Evolutionary conservation across 2,888 invertebrate genomes (phyloP).

Genomic region (Microplitis deprimator): DNA sequence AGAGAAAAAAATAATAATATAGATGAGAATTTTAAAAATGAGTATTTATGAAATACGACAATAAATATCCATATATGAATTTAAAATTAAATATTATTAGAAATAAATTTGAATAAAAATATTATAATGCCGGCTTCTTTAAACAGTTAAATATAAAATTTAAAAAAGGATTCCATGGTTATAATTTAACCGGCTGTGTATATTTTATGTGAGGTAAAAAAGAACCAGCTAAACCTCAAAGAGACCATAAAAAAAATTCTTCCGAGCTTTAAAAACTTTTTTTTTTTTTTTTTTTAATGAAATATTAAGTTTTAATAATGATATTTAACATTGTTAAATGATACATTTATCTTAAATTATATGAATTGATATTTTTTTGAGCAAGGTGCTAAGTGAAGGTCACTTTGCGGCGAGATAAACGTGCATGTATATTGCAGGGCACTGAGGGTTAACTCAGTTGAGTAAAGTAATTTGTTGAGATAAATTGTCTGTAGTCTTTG

Average conservation of each 20-base stretch:
- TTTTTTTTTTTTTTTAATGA: no score
- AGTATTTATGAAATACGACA: not conserved
- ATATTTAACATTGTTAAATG: not conserved
- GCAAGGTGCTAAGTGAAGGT: slow-evolving; percentile 25
- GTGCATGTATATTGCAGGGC: slow-evolving; percentile 28
- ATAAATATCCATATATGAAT: not conserved
- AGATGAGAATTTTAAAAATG: not conserved
- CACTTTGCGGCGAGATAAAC: slow-evolving; percentile 24
- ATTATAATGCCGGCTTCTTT: not conserved
- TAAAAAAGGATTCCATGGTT: no score
- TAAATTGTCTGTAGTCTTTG: slow-evolving; percentile 36
- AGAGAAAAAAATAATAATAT: not conserved
- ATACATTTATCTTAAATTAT: not conserved
- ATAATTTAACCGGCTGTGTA: no score
- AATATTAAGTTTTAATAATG: not conserved
- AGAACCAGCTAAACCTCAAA: no score
- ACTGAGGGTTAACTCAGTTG: slow-evolving; percentile 40
- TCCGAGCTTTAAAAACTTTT: no score
- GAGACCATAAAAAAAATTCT: no score
- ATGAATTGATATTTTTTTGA: slow-evolving; percentile 9
- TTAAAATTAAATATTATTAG: not conserved
- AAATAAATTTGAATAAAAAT: not conserved
- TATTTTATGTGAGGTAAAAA: no score
- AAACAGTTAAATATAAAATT: not conserved
- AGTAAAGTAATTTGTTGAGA: slow-evolving; percentile 48